Evolutionary conservation across 2,113 vertebrate genomes (phyloP).

Genomic region (pig (Sus scrofa)): T2T-Sscrofa CM000812.6:127928501-127929000

Average conservation of each 20-base stretch:
- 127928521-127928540: conserved; percentile 38
- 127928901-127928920: conserved; percentile 23
- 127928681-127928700: conserved; percentile 62
- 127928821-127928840: conserved; percentile 33
- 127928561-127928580: neutral
- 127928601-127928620: conserved; percentile 38
- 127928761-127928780: conserved; percentile 64
- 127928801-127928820: conserved; percentile 15
- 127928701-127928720: conserved; percentile 47
- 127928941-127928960: neutral
- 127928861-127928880: neutral
- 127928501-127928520: neutral
- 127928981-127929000: neutral
- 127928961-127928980: neutral
- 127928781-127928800: conserved; percentile 67
- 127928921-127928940: conserved; percentile 29
- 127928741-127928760: conserved; percentile 65
- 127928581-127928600: conserved; percentile 37
- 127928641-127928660: conserved; percentile 66
- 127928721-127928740: conserved; percentile 65
- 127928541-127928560: conserved; percentile 45
- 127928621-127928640: conserved; percentile 51
- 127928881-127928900: conserved; percentile 16
- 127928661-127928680: conserved; percentile 46
- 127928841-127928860: conserved; percentile 36